Conservation (phyloP, 2,797 vertebrate species). For the Salarias fasciatus region DNA sequence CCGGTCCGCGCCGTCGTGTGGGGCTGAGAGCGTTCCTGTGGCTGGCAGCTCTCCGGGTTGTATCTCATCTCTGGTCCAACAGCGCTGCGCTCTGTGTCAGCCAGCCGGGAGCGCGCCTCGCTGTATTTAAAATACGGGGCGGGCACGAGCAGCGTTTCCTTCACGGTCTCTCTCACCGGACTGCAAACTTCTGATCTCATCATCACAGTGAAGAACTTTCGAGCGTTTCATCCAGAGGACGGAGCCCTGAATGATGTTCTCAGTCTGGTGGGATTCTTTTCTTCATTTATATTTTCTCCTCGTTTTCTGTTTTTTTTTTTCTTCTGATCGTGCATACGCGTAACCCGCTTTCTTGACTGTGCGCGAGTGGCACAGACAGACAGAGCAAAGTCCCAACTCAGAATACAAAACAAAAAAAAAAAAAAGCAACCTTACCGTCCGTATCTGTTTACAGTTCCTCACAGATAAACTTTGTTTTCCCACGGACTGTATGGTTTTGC, state of each 20-base stretch:
- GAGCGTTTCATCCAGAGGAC: too few species aligned
- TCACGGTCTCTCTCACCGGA: too few species aligned
- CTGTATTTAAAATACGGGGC: slow-evolving; percentile 70
- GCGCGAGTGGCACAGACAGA: slow-evolving; percentile 4
- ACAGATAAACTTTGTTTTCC: slow-evolving; percentile 78
- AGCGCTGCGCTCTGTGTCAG: slow-evolving; percentile 78
- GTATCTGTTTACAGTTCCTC: slow-evolving; percentile 46
- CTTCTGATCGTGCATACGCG: background rate
- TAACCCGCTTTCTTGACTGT: background rate
- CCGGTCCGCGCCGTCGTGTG: slow-evolving; percentile 32
- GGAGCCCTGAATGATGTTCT: too few species aligned
- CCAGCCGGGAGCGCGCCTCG: slow-evolving; percentile 69
- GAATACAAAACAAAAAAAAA: too few species aligned
- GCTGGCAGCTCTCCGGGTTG: slow-evolving; percentile 59
- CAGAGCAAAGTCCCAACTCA: too few species aligned
- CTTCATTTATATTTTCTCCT: too few species aligned
- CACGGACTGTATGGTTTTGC: slow-evolving; percentile 80
- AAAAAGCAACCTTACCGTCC: slow-evolving; percentile 1
- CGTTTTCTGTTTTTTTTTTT: too few species aligned
- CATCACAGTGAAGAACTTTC: background rate
- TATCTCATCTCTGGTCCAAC: slow-evolving; percentile 79
- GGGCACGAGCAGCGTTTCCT: slow-evolving; percentile 69
- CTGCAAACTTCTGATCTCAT: too few species aligned
- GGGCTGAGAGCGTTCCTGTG: slow-evolving; percentile 47
- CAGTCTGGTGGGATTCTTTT: too few species aligned